A percentile compares a stretch with the other conserved stretches of the same genome.
These are phyloP conservation scores for Pristionchus arcanus DNA, from an alignment of 2,888 invertebrate genomes.

Conservation along the genomic window DNA sequence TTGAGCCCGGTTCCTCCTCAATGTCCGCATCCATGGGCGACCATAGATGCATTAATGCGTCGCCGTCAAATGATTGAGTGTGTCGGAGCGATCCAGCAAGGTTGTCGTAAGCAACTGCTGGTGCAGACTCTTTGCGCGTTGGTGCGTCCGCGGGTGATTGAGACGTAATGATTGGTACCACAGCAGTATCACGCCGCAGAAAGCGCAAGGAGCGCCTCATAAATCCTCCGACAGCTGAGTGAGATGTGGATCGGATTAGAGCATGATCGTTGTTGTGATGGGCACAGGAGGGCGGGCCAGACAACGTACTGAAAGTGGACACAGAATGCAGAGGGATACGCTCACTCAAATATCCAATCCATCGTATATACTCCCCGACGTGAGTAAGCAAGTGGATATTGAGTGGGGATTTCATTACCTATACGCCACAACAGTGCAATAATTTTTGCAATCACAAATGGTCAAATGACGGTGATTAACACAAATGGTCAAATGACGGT, in stretches of 20 bases:
- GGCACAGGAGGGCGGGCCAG: background rate
- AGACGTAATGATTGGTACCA: background rate
- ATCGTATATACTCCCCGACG: too few species aligned
- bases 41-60: background rate
- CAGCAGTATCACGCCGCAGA: constrained; percentile 15
- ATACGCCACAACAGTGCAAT: too few species aligned
- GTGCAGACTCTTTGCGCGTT: constrained; percentile 24
- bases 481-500: too few species aligned
- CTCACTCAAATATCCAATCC: background rate
- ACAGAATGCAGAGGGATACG: background rate
- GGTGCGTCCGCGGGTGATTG: background rate
- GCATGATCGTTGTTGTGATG: constrained; percentile 5
- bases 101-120: background rate
- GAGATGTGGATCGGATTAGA: constrained; percentile 48
- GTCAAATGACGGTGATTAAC: too few species aligned
- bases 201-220: constrained; percentile 54
- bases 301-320: constrained; percentile 4
- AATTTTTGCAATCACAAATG: too few species aligned
- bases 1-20: background rate
- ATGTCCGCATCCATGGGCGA: constrained; percentile 15
- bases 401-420: too few species aligned
- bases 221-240: constrained; percentile 47
- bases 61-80: constrained; percentile 34
- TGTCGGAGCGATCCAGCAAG: background rate
- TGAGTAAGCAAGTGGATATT: too few species aligned